Base-by-base conservation (phyloP, 2,888 invertebrate species). In the Rugalucina vietnamica region DNA sequence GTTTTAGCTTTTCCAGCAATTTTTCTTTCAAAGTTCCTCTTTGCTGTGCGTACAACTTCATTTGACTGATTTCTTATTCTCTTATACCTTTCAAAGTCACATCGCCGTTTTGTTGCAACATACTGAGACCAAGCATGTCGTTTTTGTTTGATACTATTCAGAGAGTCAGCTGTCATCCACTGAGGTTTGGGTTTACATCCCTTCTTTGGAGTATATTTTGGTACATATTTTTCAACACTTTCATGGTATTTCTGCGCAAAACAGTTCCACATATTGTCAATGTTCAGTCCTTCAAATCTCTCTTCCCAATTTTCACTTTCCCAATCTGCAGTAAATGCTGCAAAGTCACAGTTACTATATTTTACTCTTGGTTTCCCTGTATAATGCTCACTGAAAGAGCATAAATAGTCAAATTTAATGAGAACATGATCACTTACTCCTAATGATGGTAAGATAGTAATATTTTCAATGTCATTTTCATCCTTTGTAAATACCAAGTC, bases 401-500 rank as follows among this genome's bases (percentile, higher is more conserved):
- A 75, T 34, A 36, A 3, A 75, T 18, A 75, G 21, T 49, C 57
- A 75, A 65, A 76, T 37, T 29, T 5, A 24, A 76, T 39, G 14
- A 29, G 12, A 18, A 65, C 76, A 65, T 76, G 57, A 65, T 73
- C 73, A 43, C 37, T 73, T 24, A 73, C 54, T 21, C 79, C 79
- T 4, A 72, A 27, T 29, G 72, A 72, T 32, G 79, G 71, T 54
- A 57, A 43, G 10, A 70, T 43, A 54, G 37, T 37, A 34, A 71
- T 29, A 43, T 72, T 72, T 27, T 54, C 60, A 54, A 72, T 72
- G 57, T 79, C 36, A 54, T 71, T 54, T 71, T 72, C 79, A 57
- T 79, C 79, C 36, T 79, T 79, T 3, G 79, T 72, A 5, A 79
- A 8, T 27, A 79, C 60, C 21, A 79, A 32, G 29, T 71, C 79